Conservation (phyloP, 1,140 invertebrate genomes). For the Drosophila rhopaloa region DNA sequence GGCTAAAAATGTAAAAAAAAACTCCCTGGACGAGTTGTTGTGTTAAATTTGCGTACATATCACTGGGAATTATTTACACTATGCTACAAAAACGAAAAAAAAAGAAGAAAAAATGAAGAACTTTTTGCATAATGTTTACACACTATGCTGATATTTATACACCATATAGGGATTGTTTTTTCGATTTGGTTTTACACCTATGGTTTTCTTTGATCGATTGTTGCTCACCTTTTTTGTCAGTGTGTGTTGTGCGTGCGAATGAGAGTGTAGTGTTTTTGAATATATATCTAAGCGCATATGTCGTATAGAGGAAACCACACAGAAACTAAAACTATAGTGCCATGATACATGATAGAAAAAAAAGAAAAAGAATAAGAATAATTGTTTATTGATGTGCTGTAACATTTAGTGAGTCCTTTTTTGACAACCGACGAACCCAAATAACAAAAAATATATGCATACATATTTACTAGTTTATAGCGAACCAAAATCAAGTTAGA, state of each 20-base stretch:
- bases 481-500: conserved; percentile 25
- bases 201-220: conserved; percentile 49
- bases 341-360: conserved; percentile 45
- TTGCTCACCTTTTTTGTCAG: conserved; percentile 49
- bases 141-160: conserved; percentile 30
- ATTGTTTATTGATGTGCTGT: conserved; percentile 58
- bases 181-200: conserved; percentile 44
- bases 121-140: conserved; percentile 59
- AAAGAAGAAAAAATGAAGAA: neutral
- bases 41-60: conserved; percentile 76
- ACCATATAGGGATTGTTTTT: conserved; percentile 53
- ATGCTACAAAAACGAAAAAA: conserved; percentile 30
- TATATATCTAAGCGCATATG: conserved; percentile 40
- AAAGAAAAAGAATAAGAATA: conserved; percentile 23
- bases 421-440: conserved; percentile 37
- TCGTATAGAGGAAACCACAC: conserved; percentile 41
- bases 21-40: conserved; percentile 61
- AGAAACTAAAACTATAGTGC: conserved; percentile 64
- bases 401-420: conserved; percentile 59
- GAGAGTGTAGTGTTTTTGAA: conserved; percentile 33
- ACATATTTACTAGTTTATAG: conserved; percentile 53
- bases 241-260: conserved; percentile 19
- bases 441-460: conserved; percentile 27
- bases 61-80: conserved; percentile 76
- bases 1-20: conserved; percentile 24